Percentiles rank a stretch among this genome's conserved stretches.
Conservation (phyloP, 1,140 invertebrate species). For the Plodia interpunctella region DNA sequence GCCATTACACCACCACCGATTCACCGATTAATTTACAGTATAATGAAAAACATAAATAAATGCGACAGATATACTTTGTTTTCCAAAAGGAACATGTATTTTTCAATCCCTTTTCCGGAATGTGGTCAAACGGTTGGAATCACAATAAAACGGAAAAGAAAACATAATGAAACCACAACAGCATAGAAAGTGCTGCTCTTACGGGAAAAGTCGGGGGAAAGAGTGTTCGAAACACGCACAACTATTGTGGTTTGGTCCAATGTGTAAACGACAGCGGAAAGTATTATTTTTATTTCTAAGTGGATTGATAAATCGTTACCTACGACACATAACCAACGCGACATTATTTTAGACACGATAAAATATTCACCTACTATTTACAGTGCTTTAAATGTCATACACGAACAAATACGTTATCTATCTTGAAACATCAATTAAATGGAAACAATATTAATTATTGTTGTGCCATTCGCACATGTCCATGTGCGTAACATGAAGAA, state of each 20-base stretch:
- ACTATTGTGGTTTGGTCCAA: constrained; percentile 29
- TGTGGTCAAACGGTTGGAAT: neutral
- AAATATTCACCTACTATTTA: too few species aligned
- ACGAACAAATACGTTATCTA: too few species aligned
- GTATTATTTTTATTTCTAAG: too few species aligned
- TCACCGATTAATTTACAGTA: neutral
- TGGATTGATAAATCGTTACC: too few species aligned
- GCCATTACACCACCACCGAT: too few species aligned
- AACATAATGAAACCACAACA: constrained; percentile 30
- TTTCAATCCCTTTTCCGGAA: neutral
- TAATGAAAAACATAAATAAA: neutral
- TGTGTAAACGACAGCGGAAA: constrained; percentile 21
- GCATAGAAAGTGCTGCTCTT: constrained; percentile 35
- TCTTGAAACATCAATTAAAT: too few species aligned
- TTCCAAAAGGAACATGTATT: neutral
- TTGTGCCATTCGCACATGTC: too few species aligned
- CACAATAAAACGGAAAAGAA: constrained; percentile 30
- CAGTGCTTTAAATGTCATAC: too few species aligned
- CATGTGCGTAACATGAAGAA: too few species aligned
- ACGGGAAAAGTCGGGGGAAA: constrained; percentile 17
- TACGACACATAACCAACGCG: too few species aligned
- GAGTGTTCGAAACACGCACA: constrained; percentile 35
- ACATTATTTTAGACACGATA: too few species aligned
- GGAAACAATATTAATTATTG: too few species aligned
- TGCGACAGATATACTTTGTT: neutral